Percentiles rank a stretch among this genome's conserved stretches.
Evolutionary conservation across 2,113 vertebrate species (phyloP).

Genomic region (Gobio gobio): DNA sequence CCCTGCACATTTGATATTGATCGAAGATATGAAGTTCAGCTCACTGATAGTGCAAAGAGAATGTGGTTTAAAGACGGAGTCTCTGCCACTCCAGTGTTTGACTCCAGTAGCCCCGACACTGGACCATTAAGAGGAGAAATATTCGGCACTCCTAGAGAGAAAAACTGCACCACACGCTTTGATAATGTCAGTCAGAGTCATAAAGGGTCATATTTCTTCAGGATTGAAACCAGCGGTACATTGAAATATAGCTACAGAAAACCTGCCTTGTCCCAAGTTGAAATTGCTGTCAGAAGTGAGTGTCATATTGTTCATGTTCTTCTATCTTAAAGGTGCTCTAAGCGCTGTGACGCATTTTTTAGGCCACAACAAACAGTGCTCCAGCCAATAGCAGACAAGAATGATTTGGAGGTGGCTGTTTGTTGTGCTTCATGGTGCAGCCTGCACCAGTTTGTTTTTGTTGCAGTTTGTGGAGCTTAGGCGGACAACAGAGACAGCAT

Average conservation of each 20-base stretch:
- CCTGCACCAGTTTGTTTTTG: too few relatives aligned
- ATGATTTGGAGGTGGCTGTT: too few relatives aligned
- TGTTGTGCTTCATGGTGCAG: too few relatives aligned
- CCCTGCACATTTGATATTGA: constrained; percentile 34
- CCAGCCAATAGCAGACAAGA: too few relatives aligned
- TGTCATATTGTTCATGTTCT: background rate
- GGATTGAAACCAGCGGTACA: fast-evolving
- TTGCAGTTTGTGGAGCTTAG: too few relatives aligned
- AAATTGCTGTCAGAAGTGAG: constrained; percentile 6
- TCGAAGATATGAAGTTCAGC: fast-evolving
- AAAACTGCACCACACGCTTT: constrained; percentile 15
- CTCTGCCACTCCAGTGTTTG: background rate
- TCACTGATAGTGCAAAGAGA: background rate
- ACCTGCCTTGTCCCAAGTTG: background rate
- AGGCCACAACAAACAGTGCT: too few relatives aligned
- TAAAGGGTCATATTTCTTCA: background rate
- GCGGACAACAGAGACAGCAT: too few relatives aligned
- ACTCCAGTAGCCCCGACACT: background rate
- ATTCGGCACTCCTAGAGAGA: background rate
- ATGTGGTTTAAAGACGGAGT: background rate
- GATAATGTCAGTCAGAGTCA: background rate
- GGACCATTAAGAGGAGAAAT: background rate
- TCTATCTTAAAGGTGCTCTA: background rate
- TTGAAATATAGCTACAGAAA: background rate
- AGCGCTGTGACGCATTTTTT: too few relatives aligned